Percentiles rank a stretch among this genome's conserved stretches.
phyloP scores from a whole-genome alignment of 1,140 invertebrate genomes.

The Heliconius nattereri region DNA sequence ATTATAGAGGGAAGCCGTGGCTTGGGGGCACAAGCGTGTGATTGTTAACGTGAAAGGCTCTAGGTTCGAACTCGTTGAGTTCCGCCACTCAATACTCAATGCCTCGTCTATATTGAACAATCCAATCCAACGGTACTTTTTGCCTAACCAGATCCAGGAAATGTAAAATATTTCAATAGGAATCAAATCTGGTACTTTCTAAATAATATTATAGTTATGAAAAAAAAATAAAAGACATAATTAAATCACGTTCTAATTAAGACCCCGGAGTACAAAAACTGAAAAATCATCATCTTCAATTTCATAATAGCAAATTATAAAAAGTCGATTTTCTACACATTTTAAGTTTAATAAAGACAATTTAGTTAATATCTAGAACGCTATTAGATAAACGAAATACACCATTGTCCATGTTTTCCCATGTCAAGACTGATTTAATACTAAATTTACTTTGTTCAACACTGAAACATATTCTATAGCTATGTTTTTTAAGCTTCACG shows the following conservation, averaged over 20 bases:
- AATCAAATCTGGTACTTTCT: no score
- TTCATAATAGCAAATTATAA: neutral
- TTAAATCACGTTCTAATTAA: no score
- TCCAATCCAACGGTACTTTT: no score
- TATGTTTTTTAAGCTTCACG: neutral
- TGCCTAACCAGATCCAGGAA: no score
- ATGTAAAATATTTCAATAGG: no score
- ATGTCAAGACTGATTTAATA: constrained; percentile 11
- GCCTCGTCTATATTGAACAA: no score
- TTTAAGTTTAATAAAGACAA: neutral
- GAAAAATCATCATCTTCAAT: neutral
- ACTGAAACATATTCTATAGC: neutral
- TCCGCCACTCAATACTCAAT: no score
- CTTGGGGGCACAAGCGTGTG: neutral
- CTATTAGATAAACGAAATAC: neutral
- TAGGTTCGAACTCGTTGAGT: neutral
- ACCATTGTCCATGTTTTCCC: constrained; percentile 5
- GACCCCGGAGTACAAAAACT: no score
- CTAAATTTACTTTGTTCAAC: neutral
- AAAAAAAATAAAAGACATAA: no score
- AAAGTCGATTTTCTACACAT: neutral
- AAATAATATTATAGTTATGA: no score
- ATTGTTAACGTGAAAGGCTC: neutral
- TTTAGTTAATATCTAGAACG: constrained; percentile 11
- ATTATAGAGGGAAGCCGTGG: neutral